Conservation (phyloP, 2,113 vertebrate genomes). For the Tauraco erythrolophus region DNA sequence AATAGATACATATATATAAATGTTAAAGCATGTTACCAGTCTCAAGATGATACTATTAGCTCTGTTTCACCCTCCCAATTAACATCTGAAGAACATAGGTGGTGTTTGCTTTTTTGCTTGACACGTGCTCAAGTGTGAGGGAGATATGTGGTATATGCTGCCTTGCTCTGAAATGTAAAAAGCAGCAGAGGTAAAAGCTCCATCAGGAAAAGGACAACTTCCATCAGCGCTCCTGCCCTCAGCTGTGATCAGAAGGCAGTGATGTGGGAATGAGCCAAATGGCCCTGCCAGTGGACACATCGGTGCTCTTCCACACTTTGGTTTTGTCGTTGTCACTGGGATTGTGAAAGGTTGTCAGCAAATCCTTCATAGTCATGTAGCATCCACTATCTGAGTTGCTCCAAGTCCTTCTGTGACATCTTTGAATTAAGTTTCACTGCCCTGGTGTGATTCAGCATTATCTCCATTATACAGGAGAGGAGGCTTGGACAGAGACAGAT, state of each 20-base stretch:
- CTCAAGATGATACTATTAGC: neutral
- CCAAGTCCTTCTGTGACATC: neutral
- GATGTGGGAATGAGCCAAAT: neutral
- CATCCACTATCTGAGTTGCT: accelerated
- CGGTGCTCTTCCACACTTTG: accelerated
- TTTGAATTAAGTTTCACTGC: neutral
- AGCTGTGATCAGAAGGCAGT: accelerated
- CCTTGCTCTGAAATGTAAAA: neutral
- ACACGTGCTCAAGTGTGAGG: neutral
- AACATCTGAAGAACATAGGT: neutral
- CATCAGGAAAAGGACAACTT: neutral
- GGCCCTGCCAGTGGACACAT: accelerated
- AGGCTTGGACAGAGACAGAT: neutral
- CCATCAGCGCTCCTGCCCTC: neutral
- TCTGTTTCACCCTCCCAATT: neutral
- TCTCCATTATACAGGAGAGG: neutral
- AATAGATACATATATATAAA: neutral
- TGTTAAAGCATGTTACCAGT: neutral
- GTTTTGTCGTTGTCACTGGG: neutral
- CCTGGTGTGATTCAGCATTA: neutral
- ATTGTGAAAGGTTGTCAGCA: neutral
- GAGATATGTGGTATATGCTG: neutral
- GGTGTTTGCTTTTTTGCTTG: neutral
- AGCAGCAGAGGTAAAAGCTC: neutral
- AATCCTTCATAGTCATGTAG: accelerated